A percentile compares a stretch with the other conserved stretches of the same genome.
Conservation (phyloP, 2,797 vertebrate genomes). For the Nasua narica region DNA sequence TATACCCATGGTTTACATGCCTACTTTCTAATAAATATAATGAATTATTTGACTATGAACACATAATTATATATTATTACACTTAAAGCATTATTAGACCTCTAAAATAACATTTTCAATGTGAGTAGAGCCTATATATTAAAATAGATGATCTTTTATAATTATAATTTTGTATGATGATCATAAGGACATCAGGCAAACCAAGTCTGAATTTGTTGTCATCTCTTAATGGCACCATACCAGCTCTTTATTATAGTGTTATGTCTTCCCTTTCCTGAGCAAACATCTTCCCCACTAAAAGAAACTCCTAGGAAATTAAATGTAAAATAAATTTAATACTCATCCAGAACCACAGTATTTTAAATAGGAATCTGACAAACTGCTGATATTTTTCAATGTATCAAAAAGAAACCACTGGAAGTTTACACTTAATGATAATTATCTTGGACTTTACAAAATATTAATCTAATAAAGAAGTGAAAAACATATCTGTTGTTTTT, state of each 20-base stretch:
- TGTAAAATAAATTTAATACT: neutral
- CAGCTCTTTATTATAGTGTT: neutral
- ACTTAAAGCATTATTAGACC: neutral
- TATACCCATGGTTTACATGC: neutral
- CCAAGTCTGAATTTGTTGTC: neutral
- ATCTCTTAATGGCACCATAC: neutral
- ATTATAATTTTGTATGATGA: neutral
- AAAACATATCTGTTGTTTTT: neutral
- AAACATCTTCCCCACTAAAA: neutral
- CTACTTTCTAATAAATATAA: neutral
- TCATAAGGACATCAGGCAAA: neutral
- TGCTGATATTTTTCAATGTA: neutral
- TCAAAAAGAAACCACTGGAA: neutral
- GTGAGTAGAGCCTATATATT: neutral
- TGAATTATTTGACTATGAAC: neutral
- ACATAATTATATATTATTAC: neutral
- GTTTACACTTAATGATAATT: neutral
- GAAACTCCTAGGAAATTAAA: neutral
- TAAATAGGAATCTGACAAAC: neutral
- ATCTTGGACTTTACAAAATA: neutral
- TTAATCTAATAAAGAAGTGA: neutral
- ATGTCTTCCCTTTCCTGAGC: neutral
- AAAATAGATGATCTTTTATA: neutral
- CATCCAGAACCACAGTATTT: neutral
- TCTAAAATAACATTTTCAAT: neutral